Conservation (phyloP, 23 tunicate genomes). For the Clavelina lepadiformis region DNA sequence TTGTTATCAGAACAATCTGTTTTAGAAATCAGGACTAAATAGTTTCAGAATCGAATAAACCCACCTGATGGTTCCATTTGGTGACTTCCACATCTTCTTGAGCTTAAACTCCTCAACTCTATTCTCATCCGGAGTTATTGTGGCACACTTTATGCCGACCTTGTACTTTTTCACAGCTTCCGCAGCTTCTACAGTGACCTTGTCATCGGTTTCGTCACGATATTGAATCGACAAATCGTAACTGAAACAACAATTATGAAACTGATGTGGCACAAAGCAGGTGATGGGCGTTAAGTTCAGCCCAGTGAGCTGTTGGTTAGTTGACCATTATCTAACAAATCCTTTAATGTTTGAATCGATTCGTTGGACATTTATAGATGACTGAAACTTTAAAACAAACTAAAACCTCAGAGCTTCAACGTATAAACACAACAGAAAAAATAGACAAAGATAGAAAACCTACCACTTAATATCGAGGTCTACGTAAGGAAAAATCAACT, state of each 20-base stretch:
- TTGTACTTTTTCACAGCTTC: conserved; percentile 84
- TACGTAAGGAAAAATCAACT: conserved; percentile 80
- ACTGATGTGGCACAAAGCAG: too few species aligned
- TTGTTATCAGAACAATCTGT: too few species aligned
- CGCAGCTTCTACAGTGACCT: conserved; percentile 88
- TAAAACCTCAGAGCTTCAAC: too few species aligned
- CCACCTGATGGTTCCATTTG: conserved; percentile 94
- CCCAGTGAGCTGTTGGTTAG: too few species aligned
- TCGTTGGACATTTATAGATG: too few species aligned
- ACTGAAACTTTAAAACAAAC: too few species aligned
- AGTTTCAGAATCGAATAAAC: too few species aligned
- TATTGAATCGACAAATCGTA: conserved; percentile 79
- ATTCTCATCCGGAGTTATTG: conserved; percentile 97
- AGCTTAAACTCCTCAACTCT: conserved; percentile 85
- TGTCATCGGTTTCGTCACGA: conserved; percentile 85
- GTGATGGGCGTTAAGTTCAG: too few species aligned
- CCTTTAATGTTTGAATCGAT: too few species aligned
- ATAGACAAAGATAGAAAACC: neutral
- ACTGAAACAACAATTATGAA: conserved; percentile 16
- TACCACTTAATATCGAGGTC: conserved; percentile 92
- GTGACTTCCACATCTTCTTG: conserved; percentile 94
- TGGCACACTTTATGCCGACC: conserved; percentile 97
- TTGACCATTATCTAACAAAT: neutral
- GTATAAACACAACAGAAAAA: too few species aligned
- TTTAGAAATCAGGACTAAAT: too few species aligned